Conservation (phyloP, 2,888 invertebrate species). For the Drosophila picticornis region DNA sequence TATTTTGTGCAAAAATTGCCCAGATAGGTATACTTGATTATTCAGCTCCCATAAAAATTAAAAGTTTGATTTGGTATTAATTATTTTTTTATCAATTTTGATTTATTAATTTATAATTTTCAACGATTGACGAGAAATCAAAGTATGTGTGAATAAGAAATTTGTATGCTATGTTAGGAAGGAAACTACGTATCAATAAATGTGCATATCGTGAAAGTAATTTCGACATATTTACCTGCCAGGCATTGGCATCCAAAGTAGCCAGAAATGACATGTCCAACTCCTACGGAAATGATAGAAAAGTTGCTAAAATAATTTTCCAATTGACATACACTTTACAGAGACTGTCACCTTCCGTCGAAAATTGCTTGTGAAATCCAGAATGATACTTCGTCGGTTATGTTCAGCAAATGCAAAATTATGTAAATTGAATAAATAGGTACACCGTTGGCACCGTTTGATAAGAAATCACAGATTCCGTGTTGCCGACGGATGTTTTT, state of each 20-base stretch:
- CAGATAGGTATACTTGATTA: neutral
- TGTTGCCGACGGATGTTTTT: constrained; percentile 64
- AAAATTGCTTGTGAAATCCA: constrained; percentile 85
- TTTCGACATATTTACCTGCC: constrained; percentile 85
- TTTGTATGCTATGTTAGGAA: neutral
- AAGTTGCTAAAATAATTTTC: constrained; percentile 66
- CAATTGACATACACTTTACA: constrained; percentile 36
- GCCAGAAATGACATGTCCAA: constrained; percentile 86
- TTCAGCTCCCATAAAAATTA: neutral
- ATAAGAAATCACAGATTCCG: constrained; percentile 37
- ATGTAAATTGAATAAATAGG: constrained; percentile 58
- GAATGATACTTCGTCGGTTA: constrained; percentile 73
- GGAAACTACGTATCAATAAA: neutral
- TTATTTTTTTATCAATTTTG: no score
- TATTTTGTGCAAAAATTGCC: neutral
- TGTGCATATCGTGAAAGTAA: neutral
- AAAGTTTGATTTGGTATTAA: neutral
- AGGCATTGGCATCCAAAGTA: constrained; percentile 86
- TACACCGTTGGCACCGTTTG: constrained; percentile 13
- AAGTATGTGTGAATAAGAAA: neutral
- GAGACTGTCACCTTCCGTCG: constrained; percentile 77
- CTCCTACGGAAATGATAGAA: constrained; percentile 81
- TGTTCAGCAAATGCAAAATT: constrained; percentile 58
- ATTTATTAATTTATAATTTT: no score
- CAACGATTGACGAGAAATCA: neutral